Percentiles rank a stretch among this genome's conserved stretches.
Evolutionary conservation across 2,888 invertebrate species (phyloP).

Genomic region (Synanthedon vespiformis): DNA sequence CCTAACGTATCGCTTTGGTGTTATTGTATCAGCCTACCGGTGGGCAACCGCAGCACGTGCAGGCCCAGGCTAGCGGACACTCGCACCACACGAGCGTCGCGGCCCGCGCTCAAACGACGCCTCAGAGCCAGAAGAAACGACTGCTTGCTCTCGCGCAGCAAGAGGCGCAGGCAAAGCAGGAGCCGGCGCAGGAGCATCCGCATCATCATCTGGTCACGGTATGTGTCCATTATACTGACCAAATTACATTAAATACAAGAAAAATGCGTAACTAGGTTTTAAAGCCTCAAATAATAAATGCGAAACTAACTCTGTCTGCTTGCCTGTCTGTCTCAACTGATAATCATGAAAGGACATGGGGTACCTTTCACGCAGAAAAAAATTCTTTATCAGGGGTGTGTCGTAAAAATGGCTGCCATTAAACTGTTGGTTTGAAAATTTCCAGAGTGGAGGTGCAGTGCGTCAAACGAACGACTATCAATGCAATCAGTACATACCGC

Average conservation of each 20-base stretch:
- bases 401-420: no score
- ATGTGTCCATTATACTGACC: not conserved
- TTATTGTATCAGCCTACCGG: no score
- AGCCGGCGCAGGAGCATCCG: constrained; percentile 64
- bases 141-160: constrained; percentile 83
- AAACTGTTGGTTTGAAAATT: constrained; percentile 1
- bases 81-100: constrained; percentile 11
- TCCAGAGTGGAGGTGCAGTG: constrained; percentile 45
- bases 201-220: constrained; percentile 32
- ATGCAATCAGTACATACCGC: constrained; percentile 60
- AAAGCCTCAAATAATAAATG: no score
- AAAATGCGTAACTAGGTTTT: no score
- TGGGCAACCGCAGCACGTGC: constrained; percentile 11
- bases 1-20: no score
- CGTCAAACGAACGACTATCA: constrained; percentile 58
- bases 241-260: not conserved
- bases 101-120: constrained; percentile 46
- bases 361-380: no score
- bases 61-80: constrained; percentile 8
- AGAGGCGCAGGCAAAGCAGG: constrained; percentile 66
- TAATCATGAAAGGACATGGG: no score
- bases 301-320: no score
- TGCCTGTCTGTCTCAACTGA: no score
- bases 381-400: no score
- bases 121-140: constrained; percentile 90